Base-by-base conservation (phyloP, 2,888 invertebrate genomes). In the Alviniconcha strummeri region DNA sequence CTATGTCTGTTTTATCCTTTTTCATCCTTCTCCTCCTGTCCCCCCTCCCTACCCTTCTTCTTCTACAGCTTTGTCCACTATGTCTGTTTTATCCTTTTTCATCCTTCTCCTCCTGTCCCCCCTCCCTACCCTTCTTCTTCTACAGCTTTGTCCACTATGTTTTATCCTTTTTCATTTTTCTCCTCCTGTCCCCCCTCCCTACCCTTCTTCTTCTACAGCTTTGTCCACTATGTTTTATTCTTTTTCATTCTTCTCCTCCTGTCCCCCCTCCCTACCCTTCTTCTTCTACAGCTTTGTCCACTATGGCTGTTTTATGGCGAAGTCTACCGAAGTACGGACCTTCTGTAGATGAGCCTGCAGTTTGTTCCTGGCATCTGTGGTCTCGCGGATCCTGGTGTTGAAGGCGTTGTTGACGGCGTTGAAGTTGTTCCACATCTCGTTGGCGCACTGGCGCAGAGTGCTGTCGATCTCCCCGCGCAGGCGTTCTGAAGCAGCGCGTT, bases 341-440 rank as follows among this genome's bases (percentile, higher is more conserved):
- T 92, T 92, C 88, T 93, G 91, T 17, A 94, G 88, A 87, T 94
- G 93, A 76, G 91, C 90, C 89, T 94, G 94, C 15, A 94, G 90
- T 85, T 93, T 94, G 89, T 93, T 92, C 88, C 92, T 93, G 80
- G 94, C 92, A 84, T 94, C 92, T 3, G 90, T 92, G 17, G 91
- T 91, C 89, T 94, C 93, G 80, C 93, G 90, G 85, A 93, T 90
- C 84, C 93, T 88, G 67, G 91, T 88, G 87, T 93, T 92, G 89
- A 94, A 92, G 19, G 91, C 85, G 87, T 93, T 93, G 89, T 94
- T 94, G 60, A 94, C 94, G 52, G 89, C 85, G 90, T 93, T 94
- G 89, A 93, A 94, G 89, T 93, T 91, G 87, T 91, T 93, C 93
- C 94, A 94, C 93, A 94, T 93, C 81, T 92, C 93, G 87, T 93